Conservation (phyloP, 1,140 invertebrate species). For the Drosophila grimshawi region DNA sequence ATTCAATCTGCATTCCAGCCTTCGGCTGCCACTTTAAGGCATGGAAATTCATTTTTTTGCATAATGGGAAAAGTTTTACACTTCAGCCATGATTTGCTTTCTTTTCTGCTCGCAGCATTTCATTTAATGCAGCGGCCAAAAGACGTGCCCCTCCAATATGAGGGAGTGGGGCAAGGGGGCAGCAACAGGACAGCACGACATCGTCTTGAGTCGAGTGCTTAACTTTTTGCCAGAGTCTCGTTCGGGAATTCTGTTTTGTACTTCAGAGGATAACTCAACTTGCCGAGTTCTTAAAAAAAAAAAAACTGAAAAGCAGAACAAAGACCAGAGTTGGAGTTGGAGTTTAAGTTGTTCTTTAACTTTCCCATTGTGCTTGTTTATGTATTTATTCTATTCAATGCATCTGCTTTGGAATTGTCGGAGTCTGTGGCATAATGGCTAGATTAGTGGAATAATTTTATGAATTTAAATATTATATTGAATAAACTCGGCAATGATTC, state of each 20-base stretch:
- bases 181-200: neutral
- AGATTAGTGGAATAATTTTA: no score
- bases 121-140: constrained; percentile 71
- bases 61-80: constrained; percentile 82
- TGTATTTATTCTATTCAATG: constrained; percentile 21
- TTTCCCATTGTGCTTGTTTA: constrained; percentile 57
- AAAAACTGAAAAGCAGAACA: constrained; percentile 25
- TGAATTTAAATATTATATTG: no score
- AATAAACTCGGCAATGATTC: no score
- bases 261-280: constrained; percentile 46
- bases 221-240: constrained; percentile 58
- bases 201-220: constrained; percentile 40
- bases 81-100: constrained; percentile 72
- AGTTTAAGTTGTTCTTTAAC: constrained; percentile 32
- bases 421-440: no score
- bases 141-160: constrained; percentile 52
- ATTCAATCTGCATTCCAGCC: constrained; percentile 35
- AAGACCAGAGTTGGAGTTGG: constrained; percentile 4
- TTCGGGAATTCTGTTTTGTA: constrained; percentile 32
- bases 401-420: no score
- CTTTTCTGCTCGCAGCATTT: constrained; percentile 53
- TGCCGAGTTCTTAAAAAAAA: constrained; percentile 21
- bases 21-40: constrained; percentile 57
- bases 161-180: constrained; percentile 17
- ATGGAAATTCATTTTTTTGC: constrained; percentile 78